These are phyloP conservation scores for Cantharis nigra DNA, from an alignment of 2,888 invertebrate species.

Conservation along the genomic window DNA sequence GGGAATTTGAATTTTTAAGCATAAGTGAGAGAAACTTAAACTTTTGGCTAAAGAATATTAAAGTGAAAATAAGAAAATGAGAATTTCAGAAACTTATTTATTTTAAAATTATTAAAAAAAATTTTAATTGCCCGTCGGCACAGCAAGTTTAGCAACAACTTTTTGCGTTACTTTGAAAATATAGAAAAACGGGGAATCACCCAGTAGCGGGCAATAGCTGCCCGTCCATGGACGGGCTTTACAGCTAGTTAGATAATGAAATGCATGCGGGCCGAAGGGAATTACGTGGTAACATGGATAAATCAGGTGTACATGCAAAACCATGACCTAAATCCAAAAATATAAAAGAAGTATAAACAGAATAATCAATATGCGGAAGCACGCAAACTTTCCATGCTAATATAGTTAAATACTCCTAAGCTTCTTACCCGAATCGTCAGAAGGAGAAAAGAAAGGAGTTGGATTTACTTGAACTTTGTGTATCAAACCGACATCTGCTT, in stretches of 20 bases:
- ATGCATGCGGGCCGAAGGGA: constrained; percentile 14
- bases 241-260: neutral
- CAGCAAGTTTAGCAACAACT: too few relatives aligned
- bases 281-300: constrained; percentile 8
- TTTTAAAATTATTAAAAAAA: too few relatives aligned
- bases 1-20: too few relatives aligned
- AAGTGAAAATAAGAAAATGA: too few relatives aligned
- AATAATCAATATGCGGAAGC: constrained; percentile 33
- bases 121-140: too few relatives aligned
- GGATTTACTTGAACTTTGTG: constrained; percentile 66
- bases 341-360: constrained; percentile 21
- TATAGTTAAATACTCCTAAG: constrained; percentile 19
- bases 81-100: too few relatives aligned
- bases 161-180: too few relatives aligned
- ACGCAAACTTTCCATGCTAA: constrained; percentile 30
- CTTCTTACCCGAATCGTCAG: constrained; percentile 72
- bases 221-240: too few relatives aligned
- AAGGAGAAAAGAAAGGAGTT: constrained; percentile 70
- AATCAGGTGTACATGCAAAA: constrained; percentile 31
- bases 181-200: too few relatives aligned
- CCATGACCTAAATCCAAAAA: constrained; percentile 36
- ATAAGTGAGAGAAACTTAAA: too few relatives aligned
- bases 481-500: constrained; percentile 62
- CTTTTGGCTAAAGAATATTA: too few relatives aligned
- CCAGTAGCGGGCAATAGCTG: too few relatives aligned